Percentiles rank a stretch among this genome's conserved stretches.
Evolutionary conservation across 2,888 invertebrate species (phyloP).

Genomic region (Cordylochernes scorpioides): DNA sequence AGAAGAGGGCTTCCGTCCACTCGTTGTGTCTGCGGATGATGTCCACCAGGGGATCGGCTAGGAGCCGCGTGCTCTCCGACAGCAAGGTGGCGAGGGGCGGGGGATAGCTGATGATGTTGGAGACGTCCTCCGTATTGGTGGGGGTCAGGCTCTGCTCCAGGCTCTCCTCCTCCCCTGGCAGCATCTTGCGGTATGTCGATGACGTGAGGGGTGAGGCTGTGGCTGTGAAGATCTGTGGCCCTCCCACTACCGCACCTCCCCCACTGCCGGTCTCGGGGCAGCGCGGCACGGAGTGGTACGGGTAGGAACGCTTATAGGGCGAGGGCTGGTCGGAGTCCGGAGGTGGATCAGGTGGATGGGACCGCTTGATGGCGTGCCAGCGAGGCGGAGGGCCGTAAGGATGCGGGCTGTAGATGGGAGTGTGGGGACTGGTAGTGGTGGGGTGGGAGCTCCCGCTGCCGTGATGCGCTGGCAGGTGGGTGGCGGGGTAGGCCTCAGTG

Average conservation of each 20-base stretch:
- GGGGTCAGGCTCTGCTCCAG: conserved; percentile 11
- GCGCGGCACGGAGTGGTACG: background rate
- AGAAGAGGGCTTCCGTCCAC: no score
- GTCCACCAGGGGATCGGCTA: no score
- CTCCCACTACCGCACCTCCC: conserved; percentile 7
- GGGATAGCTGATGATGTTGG: conserved; percentile 8
- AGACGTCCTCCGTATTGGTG: conserved; percentile 12
- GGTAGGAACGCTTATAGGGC: conserved; percentile 2
- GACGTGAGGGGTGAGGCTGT: conserved; percentile 7
- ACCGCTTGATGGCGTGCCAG: background rate
- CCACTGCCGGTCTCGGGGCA: background rate
- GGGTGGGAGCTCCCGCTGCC: conserved; percentile 10
- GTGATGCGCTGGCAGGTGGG: conserved; percentile 12
- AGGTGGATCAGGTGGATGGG: conserved; percentile 5
- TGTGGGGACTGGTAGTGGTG: conserved; percentile 4
- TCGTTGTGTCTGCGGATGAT: no score
- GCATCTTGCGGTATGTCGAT: conserved; percentile 5
- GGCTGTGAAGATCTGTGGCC: conserved; percentile 10
- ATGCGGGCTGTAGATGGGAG: conserved; percentile 4
- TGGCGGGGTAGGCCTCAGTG: conserved; percentile 12
- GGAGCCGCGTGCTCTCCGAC: conserved; percentile 9
- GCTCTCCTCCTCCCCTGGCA: conserved; percentile 8
- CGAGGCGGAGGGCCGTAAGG: conserved; percentile 4
- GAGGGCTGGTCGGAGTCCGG: conserved; percentile 1
- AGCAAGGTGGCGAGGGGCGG: conserved; percentile 7